Conservation (phyloP, 2,113 vertebrate genomes). For the Petaurus breviceps region DNA sequence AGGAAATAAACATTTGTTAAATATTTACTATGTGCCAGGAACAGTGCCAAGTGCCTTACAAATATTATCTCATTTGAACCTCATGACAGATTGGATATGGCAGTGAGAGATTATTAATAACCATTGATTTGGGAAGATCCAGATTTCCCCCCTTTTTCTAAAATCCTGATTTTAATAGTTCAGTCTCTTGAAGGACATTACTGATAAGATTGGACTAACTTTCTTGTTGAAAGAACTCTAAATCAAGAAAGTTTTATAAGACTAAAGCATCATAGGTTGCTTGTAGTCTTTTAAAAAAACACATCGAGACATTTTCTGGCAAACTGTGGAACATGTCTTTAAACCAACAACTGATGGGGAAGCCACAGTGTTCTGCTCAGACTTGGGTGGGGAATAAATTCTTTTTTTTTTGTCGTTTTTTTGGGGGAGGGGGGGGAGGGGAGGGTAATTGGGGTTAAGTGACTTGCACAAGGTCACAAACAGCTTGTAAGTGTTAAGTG, state of each 20-base stretch:
- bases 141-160: neutral
- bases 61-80: neutral
- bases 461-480: too few species aligned
- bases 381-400: neutral
- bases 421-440: too few species aligned
- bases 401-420: neutral
- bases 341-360: neutral
- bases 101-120: neutral
- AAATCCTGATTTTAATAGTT: neutral
- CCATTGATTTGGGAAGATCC: neutral
- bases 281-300: neutral
- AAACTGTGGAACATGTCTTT: neutral
- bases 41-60: neutral
- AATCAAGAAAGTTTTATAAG: slow-evolving; percentile 28
- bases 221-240: neutral
- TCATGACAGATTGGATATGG: neutral
- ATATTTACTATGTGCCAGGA: neutral
- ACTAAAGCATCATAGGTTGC: slow-evolving; percentile 3
- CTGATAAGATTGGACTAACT: neutral
- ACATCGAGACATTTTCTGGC: neutral
- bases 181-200: neutral
- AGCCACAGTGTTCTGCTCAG: neutral
- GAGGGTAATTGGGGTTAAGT: too few species aligned
- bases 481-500: too few species aligned
- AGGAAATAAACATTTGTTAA: neutral